Base-by-base conservation (phyloP, 2,888 invertebrate species). In the Stenoptilia bipunctidactyla region DNA sequence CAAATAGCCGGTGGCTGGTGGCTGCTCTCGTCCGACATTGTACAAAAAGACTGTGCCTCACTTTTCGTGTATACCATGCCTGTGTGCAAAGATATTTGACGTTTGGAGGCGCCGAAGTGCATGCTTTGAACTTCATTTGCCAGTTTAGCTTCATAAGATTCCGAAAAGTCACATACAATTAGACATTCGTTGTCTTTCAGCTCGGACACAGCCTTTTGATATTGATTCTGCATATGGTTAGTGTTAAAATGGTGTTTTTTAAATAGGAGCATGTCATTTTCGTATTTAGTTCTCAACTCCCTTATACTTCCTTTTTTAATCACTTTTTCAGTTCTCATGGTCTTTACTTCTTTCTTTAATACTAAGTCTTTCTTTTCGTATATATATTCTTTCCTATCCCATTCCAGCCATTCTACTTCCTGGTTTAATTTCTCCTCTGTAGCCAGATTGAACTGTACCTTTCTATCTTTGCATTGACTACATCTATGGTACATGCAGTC, bases 51-150 rank as follows among this genome's bases (percentile, higher is more conserved):
- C 30, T 43, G 40, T 4, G 15, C 10, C 15, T 38, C 15, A 37
- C 3, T 34, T 42, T 45, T 44, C 36, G 15, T 25, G 34, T 30
- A 45, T 15, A 40, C 35, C 37, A 45, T 43, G 8, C 40, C 43
- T 34, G 42, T 43, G 15, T 45, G 45, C 41, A 43, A 38, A 34
- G 41, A 36, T 34, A 43, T 43, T 35, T 40, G 41, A 27, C 39
- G 40, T 35, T 45, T 45, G 13, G 43, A 45, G 20, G 41, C 45
- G 14, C 42, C 41, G 27, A 41, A 45, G 27, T 45, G 43, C 45
- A 45, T 41, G 20, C 34, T 36, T 40, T 43, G 45, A 38, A 45
- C 20, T 36, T 45, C 40, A 25, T 42, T 25, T 27, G 40, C 38
- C 30, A 39, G 8, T 44, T 44, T 37, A 8, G 36, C 10, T 27